Conservation (phyloP, 2,797 vertebrate genomes). For the Xiphophorus birchmanni region DNA sequence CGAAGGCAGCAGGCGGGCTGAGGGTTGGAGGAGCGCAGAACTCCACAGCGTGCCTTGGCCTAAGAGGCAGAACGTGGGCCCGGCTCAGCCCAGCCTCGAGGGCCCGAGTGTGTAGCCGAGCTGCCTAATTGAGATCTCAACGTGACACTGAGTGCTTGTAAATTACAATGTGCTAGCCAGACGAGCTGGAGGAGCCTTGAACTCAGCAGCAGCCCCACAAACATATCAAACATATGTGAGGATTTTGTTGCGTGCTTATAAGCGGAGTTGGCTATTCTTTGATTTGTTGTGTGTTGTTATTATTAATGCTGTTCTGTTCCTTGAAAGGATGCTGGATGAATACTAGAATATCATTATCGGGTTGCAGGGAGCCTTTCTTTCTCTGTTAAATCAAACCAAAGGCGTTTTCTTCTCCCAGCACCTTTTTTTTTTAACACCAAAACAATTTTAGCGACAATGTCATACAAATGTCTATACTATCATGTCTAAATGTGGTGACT, state of each 20-base stretch:
- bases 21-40: slow-evolving; percentile 54
- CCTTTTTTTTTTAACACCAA: background rate
- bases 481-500: background rate
- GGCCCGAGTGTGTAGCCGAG: slow-evolving; percentile 60
- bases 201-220: slow-evolving; percentile 62
- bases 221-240: slow-evolving; percentile 66
- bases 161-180: slow-evolving; percentile 82
- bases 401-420: slow-evolving; percentile 8
- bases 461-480: background rate
- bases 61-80: slow-evolving; percentile 56
- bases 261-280: slow-evolving; percentile 12
- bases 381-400: slow-evolving; percentile 14
- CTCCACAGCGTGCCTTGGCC: slow-evolving; percentile 62
- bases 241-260: slow-evolving; percentile 26
- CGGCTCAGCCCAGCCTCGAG: slow-evolving; percentile 62
- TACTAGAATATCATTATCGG: slow-evolving; percentile 1
- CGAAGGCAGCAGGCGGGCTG: slow-evolving; percentile 41
- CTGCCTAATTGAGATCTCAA: slow-evolving; percentile 85
- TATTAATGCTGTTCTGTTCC: slow-evolving; percentile 11
- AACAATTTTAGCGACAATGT: background rate
- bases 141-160: slow-evolving; percentile 80
- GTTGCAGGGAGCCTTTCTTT: background rate
- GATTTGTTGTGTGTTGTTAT: slow-evolving; percentile 23
- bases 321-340: slow-evolving; percentile 21
- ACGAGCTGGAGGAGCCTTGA: slow-evolving; percentile 66